Evolutionary conservation across 1,140 invertebrate species (phyloP), one percentile per base, ranked within the genome.

Genomic region (Himalopsyche phryganea): DNA sequence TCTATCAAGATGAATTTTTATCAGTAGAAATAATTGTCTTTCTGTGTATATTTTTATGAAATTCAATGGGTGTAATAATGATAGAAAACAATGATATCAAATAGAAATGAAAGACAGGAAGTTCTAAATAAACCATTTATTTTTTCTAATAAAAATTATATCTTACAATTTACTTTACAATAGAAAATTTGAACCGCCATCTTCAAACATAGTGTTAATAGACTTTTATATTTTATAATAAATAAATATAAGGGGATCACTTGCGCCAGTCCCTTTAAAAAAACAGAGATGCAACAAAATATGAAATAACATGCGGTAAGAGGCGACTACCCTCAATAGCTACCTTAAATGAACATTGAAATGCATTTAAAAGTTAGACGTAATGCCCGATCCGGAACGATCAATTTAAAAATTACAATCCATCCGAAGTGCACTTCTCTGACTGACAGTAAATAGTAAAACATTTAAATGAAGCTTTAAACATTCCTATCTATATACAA

Each of bases 131-230:
- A 57, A 57, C 54, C 54, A 57, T 50, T 57, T 57, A 48, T 48
- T 57, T 57, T 50, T 57, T 57, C 54, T 50, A 57, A 50, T 57
- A 57, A 50, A 48, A 49, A 57, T 57, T 49, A 57, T 57, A 50
- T 50, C 54, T 57, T 57, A 57, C 54, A 55, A 53, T 48, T 36
- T 40, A 50, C 44, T 50, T 57, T 48, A 56, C 35, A 57, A 57
- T 55, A 55, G 45, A 55, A 57, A 57, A 57, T 57, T 57, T 49
- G 49, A 57, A 41, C 54, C 54, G 50, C 54, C 54, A 49, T 57
- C 53, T 56, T 46, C 33, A 40, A 50, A 42, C 46, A 42, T 46
- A 38, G 23, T 48, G 23, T 50, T 47, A 32, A 57, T 48, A 57
- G 49, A 15, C 10, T 45, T 19, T 33, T 40, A 33, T 33, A 19